Evolutionary conservation across 2,888 invertebrate species (phyloP).

Genomic region (Stomorhina lunata): DNA sequence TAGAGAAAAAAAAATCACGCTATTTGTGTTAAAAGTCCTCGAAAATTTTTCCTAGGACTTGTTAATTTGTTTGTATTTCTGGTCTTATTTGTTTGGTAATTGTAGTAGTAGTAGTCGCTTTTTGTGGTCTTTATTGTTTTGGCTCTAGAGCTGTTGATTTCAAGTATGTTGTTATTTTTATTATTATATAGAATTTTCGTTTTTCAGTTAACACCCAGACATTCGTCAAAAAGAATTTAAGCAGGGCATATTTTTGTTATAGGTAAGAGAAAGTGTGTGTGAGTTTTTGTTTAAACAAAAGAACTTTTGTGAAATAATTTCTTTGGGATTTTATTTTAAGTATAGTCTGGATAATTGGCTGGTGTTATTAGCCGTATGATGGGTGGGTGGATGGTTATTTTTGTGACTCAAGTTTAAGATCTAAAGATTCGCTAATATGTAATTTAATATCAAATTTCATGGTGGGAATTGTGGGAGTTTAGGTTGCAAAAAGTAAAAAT

Average conservation of each 20-base stretch:
- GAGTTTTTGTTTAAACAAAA: constrained; percentile 43
- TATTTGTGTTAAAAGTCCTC: not conserved
- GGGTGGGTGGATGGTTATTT: constrained; percentile 36
- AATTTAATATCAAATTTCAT: constrained; percentile 54
- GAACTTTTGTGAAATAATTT: constrained; percentile 54
- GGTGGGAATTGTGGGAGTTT: constrained; percentile 1
- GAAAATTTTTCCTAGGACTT: constrained; percentile 53
- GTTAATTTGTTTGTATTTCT: constrained; percentile 66
- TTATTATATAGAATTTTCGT: not conserved
- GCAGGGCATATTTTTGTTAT: constrained; percentile 27
- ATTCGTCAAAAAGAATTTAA: constrained; percentile 51
- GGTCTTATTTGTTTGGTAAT: constrained; percentile 60
- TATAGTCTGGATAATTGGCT: constrained; percentile 60
- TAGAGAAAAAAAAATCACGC: not conserved
- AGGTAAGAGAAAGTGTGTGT: not conserved
- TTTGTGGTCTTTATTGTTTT: constrained; percentile 60
- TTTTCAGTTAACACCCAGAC: constrained; percentile 61
- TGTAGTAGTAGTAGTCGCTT: constrained; percentile 45
- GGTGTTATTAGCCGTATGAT: constrained; percentile 52
- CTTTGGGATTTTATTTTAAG: constrained; percentile 19
- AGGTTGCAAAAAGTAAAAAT: constrained; percentile 23
- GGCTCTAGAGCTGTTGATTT: too few species aligned
- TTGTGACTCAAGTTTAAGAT: constrained; percentile 15
- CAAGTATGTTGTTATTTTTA: constrained; percentile 63
- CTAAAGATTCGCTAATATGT: constrained; percentile 50